Conservation (phyloP, 2,797 vertebrate species). For the Setipinna tenuifilis region DNA sequence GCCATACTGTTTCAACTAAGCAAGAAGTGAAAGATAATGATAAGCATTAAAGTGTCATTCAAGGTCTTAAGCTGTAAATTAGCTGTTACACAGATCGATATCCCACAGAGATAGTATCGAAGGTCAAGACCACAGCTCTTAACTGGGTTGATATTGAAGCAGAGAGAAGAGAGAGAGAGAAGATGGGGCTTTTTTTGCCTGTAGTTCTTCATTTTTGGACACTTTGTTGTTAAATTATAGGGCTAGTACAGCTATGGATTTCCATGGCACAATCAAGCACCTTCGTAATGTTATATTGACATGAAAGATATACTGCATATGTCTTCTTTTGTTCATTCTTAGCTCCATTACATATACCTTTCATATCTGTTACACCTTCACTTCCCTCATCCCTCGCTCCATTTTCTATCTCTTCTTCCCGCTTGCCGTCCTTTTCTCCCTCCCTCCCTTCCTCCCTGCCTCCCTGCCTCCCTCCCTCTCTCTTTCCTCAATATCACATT, state of each 20-base stretch:
- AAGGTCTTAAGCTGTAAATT: conserved; percentile 24
- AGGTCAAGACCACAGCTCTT: conserved; percentile 22
- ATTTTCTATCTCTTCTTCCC: too few species aligned
- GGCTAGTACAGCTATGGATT: neutral
- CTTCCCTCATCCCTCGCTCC: neutral
- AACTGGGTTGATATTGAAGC: neutral
- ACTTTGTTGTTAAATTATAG: neutral
- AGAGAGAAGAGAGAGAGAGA: neutral
- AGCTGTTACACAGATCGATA: conserved; percentile 21
- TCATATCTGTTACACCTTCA: conserved; percentile 5
- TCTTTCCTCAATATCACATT: conserved; percentile 46
- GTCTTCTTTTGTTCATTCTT: neutral
- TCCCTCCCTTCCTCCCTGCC: neutral
- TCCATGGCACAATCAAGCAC: neutral
- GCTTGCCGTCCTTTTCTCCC: too few species aligned
- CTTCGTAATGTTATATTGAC: neutral
- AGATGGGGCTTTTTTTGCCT: neutral
- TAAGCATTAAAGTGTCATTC: conserved; percentile 24
- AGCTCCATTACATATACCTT: neutral
- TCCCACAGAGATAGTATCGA: conserved; percentile 5
- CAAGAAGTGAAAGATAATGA: conserved; percentile 9
- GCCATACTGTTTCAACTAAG: conserved; percentile 6
- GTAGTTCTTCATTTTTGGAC: neutral
- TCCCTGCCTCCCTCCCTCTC: neutral
- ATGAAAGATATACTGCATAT: neutral